Evolutionary conservation across 2,797 vertebrate species (phyloP).

Genomic region (Nyctalus aviator): DNA sequence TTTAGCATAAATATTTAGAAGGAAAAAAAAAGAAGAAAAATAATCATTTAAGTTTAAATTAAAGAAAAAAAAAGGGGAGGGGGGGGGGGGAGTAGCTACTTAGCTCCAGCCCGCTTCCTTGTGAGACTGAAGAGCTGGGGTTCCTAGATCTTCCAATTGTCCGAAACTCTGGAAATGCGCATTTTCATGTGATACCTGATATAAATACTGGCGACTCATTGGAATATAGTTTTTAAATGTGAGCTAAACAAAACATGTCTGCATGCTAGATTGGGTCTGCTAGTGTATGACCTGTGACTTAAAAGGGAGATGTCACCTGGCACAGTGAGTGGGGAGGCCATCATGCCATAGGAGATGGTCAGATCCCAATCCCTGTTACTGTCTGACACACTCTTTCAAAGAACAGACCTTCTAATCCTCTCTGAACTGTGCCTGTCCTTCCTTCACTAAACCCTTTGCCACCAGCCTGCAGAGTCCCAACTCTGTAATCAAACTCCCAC

Average conservation of each 20-base stretch:
- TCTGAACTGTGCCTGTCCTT: not conserved
- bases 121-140: not conserved
- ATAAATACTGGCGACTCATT: not conserved
- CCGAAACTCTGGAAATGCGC: not conserved
- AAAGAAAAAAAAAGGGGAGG: not conserved
- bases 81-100: not conserved
- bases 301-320: not conserved
- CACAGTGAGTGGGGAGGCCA: not conserved
- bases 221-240: not conserved
- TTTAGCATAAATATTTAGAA: not conserved
- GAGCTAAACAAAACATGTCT: not conserved
- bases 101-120: not conserved
- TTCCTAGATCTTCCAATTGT: not conserved
- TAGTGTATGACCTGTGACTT: not conserved
- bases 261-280: not conserved
- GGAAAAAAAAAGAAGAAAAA: not conserved
- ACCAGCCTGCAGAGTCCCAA: not conserved
- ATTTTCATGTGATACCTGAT: not conserved
- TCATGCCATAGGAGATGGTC: not conserved
- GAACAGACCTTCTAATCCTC: not conserved
- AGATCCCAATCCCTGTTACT: not conserved
- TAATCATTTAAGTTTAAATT: not conserved
- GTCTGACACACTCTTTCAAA: not conserved
- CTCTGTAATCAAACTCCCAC: conserved; percentile 31
- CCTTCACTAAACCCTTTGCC: not conserved